A percentile compares a stretch with the other conserved stretches of the same genome.
Conservation (phyloP, 2,113 vertebrate species). For the Delphinapterus leucas region DNA sequence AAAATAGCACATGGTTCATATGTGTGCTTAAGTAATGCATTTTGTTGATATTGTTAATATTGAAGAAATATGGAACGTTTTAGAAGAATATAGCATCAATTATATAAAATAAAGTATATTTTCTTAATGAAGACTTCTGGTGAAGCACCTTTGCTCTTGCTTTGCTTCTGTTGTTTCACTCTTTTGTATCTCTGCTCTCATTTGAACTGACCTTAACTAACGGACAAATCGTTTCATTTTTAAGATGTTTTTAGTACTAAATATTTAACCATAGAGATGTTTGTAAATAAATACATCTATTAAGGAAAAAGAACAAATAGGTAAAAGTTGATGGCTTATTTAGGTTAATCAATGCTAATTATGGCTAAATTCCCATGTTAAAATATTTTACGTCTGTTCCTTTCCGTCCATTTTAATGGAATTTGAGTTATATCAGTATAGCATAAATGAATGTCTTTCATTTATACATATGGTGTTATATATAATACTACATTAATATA, state of each 20-base stretch:
- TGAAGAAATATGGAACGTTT: background rate
- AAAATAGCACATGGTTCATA: background rate
- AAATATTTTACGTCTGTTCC: background rate
- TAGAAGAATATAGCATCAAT: background rate
- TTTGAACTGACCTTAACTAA: background rate
- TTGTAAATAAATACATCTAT: background rate
- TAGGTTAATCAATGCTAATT: background rate
- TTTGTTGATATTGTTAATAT: slow-evolving; percentile 19
- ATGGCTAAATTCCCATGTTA: background rate
- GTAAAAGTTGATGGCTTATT: background rate
- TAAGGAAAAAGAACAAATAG: background rate
- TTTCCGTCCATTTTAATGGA: background rate
- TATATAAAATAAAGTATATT: background rate
- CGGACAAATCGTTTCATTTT: background rate
- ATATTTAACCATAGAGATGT: background rate
- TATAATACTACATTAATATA: background rate
- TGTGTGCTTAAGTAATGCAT: background rate
- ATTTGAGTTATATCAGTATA: background rate
- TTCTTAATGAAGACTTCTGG: slow-evolving; percentile 28
- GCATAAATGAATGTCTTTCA: background rate
- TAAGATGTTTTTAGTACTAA: background rate
- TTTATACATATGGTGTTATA: background rate
- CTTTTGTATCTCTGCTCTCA: background rate
- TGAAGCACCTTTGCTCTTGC: background rate
- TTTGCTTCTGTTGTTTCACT: slow-evolving; percentile 12